Conservation (phyloP, 2,113 vertebrate genomes). For the Apistogramma diplotaenia region DNA sequence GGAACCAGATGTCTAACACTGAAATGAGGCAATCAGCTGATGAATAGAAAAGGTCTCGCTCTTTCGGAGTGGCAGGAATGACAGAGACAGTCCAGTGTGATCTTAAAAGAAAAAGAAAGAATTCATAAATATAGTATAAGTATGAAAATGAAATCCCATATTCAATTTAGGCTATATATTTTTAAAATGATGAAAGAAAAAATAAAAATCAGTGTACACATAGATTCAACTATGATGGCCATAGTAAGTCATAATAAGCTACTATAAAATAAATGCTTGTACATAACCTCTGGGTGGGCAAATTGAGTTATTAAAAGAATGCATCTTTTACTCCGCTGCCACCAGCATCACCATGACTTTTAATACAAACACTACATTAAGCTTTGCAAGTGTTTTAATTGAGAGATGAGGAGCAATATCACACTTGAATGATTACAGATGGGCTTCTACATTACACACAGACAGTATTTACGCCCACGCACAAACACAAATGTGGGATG, state of each 20-base stretch:
- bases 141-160: not conserved
- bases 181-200: not conserved
- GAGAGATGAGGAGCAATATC: constrained; percentile 71
- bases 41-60: not conserved
- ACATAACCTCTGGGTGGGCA: not conserved
- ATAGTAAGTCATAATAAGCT: not conserved
- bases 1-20: not conserved
- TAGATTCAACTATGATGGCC: not conserved
- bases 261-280: constrained; percentile 1
- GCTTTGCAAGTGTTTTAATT: constrained; percentile 58
- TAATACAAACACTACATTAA: constrained; percentile 18
- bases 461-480: constrained; percentile 30
- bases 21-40: not conserved
- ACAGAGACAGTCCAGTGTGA: not conserved
- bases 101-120: too few relatives aligned
- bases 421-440: constrained; percentile 68
- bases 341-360: constrained; percentile 8
- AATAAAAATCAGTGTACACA: not conserved
- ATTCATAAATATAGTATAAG: too few relatives aligned
- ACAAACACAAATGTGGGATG: constrained; percentile 14
- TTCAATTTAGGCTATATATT: not conserved
- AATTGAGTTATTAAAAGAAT: constrained; percentile 37
- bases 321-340: not conserved
- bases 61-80: not conserved
- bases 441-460: constrained; percentile 45